These are phyloP conservation scores for Acanthosepion pharaonis DNA, from an alignment of 2,888 invertebrate genomes.

Conservation along the genomic window DNA sequence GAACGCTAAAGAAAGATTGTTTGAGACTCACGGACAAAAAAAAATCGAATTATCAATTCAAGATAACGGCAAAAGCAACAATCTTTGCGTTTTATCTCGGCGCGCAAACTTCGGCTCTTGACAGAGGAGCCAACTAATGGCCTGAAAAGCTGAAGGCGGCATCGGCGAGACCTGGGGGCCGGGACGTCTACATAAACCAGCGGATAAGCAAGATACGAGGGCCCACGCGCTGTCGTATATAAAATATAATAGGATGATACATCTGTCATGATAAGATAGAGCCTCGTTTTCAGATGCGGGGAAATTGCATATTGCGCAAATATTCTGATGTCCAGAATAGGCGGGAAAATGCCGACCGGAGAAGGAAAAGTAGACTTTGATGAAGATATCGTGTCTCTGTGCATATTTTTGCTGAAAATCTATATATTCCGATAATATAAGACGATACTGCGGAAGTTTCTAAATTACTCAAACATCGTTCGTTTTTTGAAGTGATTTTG, in stretches of 20 bases:
- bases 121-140: constrained; percentile 20
- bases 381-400: too few relatives aligned
- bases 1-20: neutral
- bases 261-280: neutral
- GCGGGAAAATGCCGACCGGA: neutral
- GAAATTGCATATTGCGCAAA: constrained; percentile 8
- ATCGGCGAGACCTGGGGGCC: neutral
- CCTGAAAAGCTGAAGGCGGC: neutral
- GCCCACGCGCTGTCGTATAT: constrained; percentile 33
- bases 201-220: neutral
- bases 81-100: neutral
- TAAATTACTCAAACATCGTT: too few relatives aligned
- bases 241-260: neutral
- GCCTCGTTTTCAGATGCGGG: neutral
- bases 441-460: too few relatives aligned
- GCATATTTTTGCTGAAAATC: too few relatives aligned
- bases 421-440: too few relatives aligned
- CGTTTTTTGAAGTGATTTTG: too few relatives aligned
- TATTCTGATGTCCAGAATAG: neutral
- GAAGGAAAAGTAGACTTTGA: neutral
- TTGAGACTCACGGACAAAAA: neutral
- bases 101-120: neutral
- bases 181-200: neutral
- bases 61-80: constrained; percentile 8
- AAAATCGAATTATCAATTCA: neutral